Conservation (phyloP, 2,113 vertebrate species). For the Solea solea region DNA sequence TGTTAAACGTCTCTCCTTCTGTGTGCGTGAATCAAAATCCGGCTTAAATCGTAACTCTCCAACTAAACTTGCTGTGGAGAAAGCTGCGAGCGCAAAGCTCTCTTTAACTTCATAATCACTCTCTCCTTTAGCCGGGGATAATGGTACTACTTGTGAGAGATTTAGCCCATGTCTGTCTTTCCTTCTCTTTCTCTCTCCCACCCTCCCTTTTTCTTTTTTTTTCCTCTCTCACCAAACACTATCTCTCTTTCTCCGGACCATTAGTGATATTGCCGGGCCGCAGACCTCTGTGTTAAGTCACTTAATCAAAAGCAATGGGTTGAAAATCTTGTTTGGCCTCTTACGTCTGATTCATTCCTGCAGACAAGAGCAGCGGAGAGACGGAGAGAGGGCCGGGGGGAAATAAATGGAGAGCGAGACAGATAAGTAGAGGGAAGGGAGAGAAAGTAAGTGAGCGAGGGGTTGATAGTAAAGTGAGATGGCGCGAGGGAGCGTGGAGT, state of each 20-base stretch:
- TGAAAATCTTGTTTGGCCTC: constrained; percentile 98
- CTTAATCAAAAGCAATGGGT: constrained; percentile 99
- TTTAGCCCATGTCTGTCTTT: constrained; percentile 62
- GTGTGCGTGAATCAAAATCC: constrained; percentile 66
- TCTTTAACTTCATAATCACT: constrained; percentile 88
- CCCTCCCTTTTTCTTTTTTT: constrained; percentile 18
- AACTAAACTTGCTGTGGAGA: constrained; percentile 79
- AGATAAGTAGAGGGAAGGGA: constrained; percentile 61
- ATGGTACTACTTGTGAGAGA: constrained; percentile 78
- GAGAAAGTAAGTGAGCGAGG: constrained; percentile 59
- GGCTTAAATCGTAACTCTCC: constrained; percentile 75
- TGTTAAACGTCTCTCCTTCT: constrained; percentile 14
- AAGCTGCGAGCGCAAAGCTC: constrained; percentile 82
- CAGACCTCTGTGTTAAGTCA: constrained; percentile 95
- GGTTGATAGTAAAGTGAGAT: constrained; percentile 61
- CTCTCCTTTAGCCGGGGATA: constrained; percentile 87
- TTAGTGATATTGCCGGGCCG: constrained; percentile 97
- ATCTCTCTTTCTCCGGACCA: constrained; percentile 88
- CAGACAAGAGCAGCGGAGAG: constrained; percentile 85
- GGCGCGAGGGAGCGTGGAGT: constrained; percentile 42
- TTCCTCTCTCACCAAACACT: constrained; percentile 54
- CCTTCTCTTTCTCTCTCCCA: constrained; percentile 26
- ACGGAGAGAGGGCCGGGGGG: constrained; percentile 71
- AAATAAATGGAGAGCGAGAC: constrained; percentile 72
- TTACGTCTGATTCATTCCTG: constrained; percentile 98